These are phyloP conservation scores for Anoplolepis gracilipes DNA, from an alignment of 1,140 invertebrate genomes.

Conservation along the genomic window DNA sequence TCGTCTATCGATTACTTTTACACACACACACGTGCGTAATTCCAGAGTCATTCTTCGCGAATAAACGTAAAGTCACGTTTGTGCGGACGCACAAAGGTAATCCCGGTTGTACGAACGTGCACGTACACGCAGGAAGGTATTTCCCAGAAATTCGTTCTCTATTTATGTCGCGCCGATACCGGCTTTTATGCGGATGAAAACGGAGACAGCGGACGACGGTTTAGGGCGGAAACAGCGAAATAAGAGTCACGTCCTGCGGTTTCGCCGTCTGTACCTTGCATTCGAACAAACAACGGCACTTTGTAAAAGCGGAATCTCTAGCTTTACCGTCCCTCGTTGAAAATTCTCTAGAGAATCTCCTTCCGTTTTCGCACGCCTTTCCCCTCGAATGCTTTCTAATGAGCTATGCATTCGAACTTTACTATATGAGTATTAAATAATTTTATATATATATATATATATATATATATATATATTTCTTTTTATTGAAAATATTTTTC, in stretches of 20 bases:
- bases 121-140: background rate
- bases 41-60: background rate
- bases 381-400: background rate
- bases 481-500: background rate
- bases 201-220: slow-evolving; percentile 36
- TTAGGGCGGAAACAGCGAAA: slow-evolving; percentile 49
- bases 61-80: slow-evolving; percentile 18
- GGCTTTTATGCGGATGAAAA: slow-evolving; percentile 23
- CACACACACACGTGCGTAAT: background rate
- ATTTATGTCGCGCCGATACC: slow-evolving; percentile 43
- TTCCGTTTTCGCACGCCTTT: slow-evolving; percentile 5
- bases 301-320: slow-evolving; percentile 27
- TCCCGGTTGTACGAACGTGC: background rate
- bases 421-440: background rate
- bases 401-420: background rate
- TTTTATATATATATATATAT: too few relatives aligned
- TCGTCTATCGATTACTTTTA: background rate
- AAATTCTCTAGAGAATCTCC: background rate
- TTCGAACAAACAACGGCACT: slow-evolving; percentile 45
- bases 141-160: slow-evolving; percentile 24
- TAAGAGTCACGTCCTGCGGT: slow-evolving; percentile 58
- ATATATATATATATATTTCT: too few relatives aligned
- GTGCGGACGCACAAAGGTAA: background rate
- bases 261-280: slow-evolving; percentile 23
- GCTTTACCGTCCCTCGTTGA: slow-evolving; percentile 32